Evolutionary conservation across 2,113 vertebrate species (phyloP).

Genomic region (Hippocampus zosterae): DNA sequence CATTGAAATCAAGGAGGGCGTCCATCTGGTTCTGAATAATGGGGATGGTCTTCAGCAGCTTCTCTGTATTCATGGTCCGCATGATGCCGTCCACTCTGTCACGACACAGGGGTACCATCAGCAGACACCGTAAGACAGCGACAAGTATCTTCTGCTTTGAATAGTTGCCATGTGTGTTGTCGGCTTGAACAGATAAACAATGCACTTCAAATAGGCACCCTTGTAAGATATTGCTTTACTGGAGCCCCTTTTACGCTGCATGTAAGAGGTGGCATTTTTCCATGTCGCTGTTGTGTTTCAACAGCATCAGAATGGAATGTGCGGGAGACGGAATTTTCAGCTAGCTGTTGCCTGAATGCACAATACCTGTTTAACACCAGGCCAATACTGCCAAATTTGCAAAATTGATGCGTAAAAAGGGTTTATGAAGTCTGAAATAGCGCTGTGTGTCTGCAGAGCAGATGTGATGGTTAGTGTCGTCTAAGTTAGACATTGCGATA

Average conservation of each 20-base stretch:
- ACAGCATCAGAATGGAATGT: no score
- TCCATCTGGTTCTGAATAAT: slow-evolving; percentile 99
- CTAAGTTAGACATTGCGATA: no score
- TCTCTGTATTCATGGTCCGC: slow-evolving; percentile 98
- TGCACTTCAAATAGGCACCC: neutral
- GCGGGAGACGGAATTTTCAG: no score
- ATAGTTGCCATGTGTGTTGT: neutral
- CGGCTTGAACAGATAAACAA: neutral
- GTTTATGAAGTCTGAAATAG: no score
- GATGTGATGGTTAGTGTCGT: no score
- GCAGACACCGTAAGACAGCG: slow-evolving; percentile 12
- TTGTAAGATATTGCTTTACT: neutral
- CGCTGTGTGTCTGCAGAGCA: no score
- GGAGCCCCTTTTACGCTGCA: neutral
- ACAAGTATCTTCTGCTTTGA: neutral
- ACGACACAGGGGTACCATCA: slow-evolving; percentile 9
- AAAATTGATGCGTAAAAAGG: no score
- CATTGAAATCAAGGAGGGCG: slow-evolving; percentile 96
- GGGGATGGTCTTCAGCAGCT: slow-evolving; percentile 95
- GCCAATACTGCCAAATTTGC: no score
- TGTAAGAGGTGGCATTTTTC: neutral
- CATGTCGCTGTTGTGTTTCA: neutral
- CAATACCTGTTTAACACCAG: no score
- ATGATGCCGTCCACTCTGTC: slow-evolving; percentile 92
- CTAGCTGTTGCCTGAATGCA: no score